Base-by-base conservation (phyloP, 1,140 invertebrate species). In the Dendrolimus kikuchii region DNA sequence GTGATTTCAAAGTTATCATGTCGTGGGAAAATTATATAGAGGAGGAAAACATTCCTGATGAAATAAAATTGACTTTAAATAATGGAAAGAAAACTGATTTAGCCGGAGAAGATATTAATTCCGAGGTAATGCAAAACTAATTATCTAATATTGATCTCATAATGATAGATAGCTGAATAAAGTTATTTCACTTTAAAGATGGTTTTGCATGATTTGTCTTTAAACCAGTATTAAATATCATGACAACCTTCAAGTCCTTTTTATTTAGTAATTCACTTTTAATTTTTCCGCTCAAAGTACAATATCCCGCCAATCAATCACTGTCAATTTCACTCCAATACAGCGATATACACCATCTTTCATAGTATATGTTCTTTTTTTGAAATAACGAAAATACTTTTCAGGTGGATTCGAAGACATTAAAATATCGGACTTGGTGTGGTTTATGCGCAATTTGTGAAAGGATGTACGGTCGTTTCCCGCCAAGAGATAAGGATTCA, bases 401-500 rank as follows among this genome's bases (percentile, higher is more conserved):
- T 23, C 23, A 23, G 23, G 23, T 23, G 23, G 23, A 23, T 23
- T 23, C 23, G 23, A 23, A 23, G 23, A 23, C 23, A 23, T 23
- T 92, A 10, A 89, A 90, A 71, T 93, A 92, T 68, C 86, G 90
- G 44, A 89, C 88, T 4, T 94, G 92, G 90, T 92, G 91, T 65
- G 92, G 92, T 7, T 69, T 93, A 9, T 92, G 91, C 64, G 92
- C 91, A 0, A 76, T 90, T 5, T 90, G 89, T 60, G 92, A 94
- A 69, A 79, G 92, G 53, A 68, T 91, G 44, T 77, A 91, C 5
- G 88, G 89, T 37, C 71, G 86, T 8, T 81, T 89, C n/a, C 81
- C 85, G 4, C 63, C 75, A 0, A 77, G 81, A 43, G 74, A 88
- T 0, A 66, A 74, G 10, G 90, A 91, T 77, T 89, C 89, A 8